phyloP scores from a whole-genome alignment of 2,888 invertebrate species.

The Scaptomyza polygonia region DNA sequence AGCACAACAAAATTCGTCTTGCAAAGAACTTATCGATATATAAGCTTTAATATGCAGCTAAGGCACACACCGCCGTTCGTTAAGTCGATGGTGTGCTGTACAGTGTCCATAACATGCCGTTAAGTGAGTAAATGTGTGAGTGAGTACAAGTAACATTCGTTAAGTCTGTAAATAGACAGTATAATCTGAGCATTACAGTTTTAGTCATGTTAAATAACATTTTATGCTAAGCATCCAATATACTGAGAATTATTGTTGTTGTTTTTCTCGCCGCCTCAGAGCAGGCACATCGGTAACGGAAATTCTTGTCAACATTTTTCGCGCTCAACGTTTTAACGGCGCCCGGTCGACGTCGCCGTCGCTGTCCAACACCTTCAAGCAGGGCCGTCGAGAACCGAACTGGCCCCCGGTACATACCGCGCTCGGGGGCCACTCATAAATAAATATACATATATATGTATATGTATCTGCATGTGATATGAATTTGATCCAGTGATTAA shows the following conservation, averaged over 20 bases:
- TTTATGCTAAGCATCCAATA: slow-evolving; percentile 25
- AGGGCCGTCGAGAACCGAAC: too few species aligned
- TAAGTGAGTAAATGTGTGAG: slow-evolving; percentile 35
- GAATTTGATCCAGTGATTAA: too few species aligned
- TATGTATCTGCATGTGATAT: too few species aligned
- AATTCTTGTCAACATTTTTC: slow-evolving; percentile 50
- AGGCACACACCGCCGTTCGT: neutral
- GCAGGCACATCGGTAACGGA: slow-evolving; percentile 70
- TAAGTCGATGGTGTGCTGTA: neutral
- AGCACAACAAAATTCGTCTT: neutral
- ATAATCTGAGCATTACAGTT: slow-evolving; percentile 27
- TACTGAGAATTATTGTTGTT: slow-evolving; percentile 42
- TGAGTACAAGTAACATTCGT: slow-evolving; percentile 13
- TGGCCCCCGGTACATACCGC: too few species aligned
- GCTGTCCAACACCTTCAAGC: slow-evolving; percentile 48
- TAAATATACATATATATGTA: too few species aligned
- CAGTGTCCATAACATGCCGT: slow-evolving; percentile 11
- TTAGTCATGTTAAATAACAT: slow-evolving; percentile 16
- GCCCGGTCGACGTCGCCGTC: slow-evolving; percentile 62
- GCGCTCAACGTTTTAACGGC: slow-evolving; percentile 57
- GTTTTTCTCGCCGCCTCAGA: slow-evolving; percentile 49
- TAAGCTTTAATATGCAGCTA: neutral
- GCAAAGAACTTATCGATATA: slow-evolving; percentile 4
- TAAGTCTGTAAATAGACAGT: slow-evolving; percentile 1
- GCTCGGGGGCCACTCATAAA: too few species aligned